Percentiles rank a stretch among this genome's conserved stretches.
Conservation (phyloP, 2,888 invertebrate species). For the Orthosia incerta region DNA sequence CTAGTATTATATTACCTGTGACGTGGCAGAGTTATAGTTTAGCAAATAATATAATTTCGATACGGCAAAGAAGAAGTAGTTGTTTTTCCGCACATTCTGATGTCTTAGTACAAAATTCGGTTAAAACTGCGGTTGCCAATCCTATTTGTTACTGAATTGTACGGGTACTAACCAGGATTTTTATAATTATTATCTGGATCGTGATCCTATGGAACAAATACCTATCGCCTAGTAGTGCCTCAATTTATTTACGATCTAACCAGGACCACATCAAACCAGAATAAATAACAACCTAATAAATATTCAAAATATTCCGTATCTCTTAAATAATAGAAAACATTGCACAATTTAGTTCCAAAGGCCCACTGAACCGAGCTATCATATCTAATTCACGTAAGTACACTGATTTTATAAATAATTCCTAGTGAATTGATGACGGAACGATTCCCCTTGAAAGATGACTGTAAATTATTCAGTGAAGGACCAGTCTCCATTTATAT, state of each 20-base stretch:
- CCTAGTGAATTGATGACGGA: slow-evolving; percentile 42
- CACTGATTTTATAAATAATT: slow-evolving; percentile 60
- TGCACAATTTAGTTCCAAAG: not conserved
- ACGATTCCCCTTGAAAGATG: slow-evolving; percentile 62
- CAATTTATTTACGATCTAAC: slow-evolving; percentile 8
- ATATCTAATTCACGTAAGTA: slow-evolving; percentile 40
- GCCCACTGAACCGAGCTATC: slow-evolving; percentile 22
- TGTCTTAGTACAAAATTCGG: not conserved
- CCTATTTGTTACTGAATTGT: not conserved
- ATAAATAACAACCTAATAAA: slow-evolving; percentile 27
- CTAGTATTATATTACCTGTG: no score
- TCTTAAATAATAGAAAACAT: slow-evolving; percentile 27
- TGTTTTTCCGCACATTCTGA: not conserved
- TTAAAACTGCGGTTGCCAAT: not conserved
- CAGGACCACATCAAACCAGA: slow-evolving; percentile 5
- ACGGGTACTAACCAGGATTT: no score
- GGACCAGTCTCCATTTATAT: slow-evolving; percentile 61
- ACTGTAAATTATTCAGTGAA: slow-evolving; percentile 68
- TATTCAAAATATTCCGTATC: slow-evolving; percentile 17
- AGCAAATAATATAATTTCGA: no score
- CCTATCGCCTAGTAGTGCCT: not conserved
- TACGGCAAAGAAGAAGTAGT: no score
- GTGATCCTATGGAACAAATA: not conserved
- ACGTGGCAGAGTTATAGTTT: no score
- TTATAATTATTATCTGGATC: not conserved